These are phyloP conservation scores for Psilanteris sp. DNA, from an alignment of 1,140 invertebrate genomes.

Conservation along the genomic window DNA sequence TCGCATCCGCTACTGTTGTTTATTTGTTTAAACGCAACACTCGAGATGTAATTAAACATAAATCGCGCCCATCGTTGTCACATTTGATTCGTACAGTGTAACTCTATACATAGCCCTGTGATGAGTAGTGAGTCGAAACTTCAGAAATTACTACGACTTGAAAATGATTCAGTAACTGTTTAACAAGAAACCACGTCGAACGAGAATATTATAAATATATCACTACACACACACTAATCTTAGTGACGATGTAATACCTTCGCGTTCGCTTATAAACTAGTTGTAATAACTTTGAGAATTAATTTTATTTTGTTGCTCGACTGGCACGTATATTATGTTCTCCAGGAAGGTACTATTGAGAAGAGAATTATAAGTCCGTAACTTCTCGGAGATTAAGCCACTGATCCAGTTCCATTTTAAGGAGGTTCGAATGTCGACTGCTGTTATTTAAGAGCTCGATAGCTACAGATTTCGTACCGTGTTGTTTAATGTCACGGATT, in stretches of 20 bases:
- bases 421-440: conserved; percentile 33
- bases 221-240: no score
- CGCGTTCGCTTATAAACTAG: conserved; percentile 21
- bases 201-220: no score
- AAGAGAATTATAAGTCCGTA: conserved; percentile 30
- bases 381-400: conserved; percentile 41
- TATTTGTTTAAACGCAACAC: no score
- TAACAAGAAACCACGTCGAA: conserved; percentile 19
- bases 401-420: conserved; percentile 54
- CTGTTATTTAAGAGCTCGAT: conserved; percentile 46
- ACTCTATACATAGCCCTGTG: no score
- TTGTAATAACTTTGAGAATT: conserved; percentile 21
- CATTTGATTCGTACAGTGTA: no score
- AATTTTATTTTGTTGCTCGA: conserved; percentile 23
- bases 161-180: no score
- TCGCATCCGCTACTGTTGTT: no score
- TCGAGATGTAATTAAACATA: conserved; percentile 4
- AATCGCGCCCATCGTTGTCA: neutral
- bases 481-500: conserved; percentile 25
- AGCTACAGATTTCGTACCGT: conserved; percentile 1
- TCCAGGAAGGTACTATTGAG: conserved; percentile 8
- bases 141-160: no score
- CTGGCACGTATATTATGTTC: conserved; percentile 4
- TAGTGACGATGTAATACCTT: no score
- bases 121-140: no score